These are phyloP conservation scores for Hycleus phaleratus DNA, from an alignment of 1,140 invertebrate species.

Conservation along the genomic window DNA sequence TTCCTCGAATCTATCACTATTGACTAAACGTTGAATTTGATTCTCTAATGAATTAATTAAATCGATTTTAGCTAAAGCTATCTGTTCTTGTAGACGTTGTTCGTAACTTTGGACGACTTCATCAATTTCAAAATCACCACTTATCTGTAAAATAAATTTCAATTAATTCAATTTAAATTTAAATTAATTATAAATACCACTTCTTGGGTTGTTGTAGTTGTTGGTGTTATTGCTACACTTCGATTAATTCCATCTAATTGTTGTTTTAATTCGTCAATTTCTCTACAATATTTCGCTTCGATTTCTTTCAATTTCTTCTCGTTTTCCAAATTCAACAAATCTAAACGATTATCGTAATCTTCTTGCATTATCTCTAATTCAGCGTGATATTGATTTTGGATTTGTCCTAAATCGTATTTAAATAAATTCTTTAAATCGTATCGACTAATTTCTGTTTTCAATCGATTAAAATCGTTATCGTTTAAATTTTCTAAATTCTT, in stretches of 20 bases:
- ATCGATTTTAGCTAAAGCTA: constrained; percentile 50
- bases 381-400: constrained; percentile 25
- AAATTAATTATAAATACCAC: constrained; percentile 39
- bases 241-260: constrained; percentile 39
- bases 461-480: constrained; percentile 22
- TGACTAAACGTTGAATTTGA: constrained; percentile 58
- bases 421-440: constrained; percentile 24
- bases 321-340: constrained; percentile 41
- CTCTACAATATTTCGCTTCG: constrained; percentile 44
- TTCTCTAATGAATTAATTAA: constrained; percentile 50
- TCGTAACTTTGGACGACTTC: constrained; percentile 44
- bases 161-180: neutral
- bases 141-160: neutral
- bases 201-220: constrained; percentile 40
- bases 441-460: constrained; percentile 24
- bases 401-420: constrained; percentile 21
- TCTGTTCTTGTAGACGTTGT: constrained; percentile 49
- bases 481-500: constrained; percentile 17
- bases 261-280: constrained; percentile 43
- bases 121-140: constrained; percentile 40
- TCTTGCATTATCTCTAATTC: constrained; percentile 38
- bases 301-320: constrained; percentile 43
- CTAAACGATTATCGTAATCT: constrained; percentile 44
- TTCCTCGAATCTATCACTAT: constrained; percentile 50
- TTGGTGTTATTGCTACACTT: too few relatives aligned